A percentile compares a stretch with the other conserved stretches of the same genome.
Conservation (phyloP, 92 coral and sea anemone species). For the Porites lobata region DNA sequence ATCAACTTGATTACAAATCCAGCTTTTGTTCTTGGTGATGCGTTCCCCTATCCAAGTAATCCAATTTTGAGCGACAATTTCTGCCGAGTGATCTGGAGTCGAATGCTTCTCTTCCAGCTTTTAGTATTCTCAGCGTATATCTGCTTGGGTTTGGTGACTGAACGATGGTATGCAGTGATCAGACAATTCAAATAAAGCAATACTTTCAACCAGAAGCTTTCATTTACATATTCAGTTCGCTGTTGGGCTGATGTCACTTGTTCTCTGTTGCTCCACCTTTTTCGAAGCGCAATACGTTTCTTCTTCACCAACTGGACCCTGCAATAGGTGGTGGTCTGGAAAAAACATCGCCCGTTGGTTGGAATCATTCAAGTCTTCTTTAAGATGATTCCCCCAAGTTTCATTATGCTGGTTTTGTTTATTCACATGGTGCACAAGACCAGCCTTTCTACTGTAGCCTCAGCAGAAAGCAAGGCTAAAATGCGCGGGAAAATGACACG, state of each 20-base stretch:
- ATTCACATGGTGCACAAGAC: conserved; percentile 60
- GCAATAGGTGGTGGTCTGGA: no score
- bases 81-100: conserved; percentile 81
- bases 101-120: conserved; percentile 68
- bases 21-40: conserved; percentile 48
- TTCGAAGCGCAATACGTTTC: not conserved
- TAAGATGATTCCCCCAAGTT: conserved; percentile 50
- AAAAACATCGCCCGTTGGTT: conserved; percentile 3
- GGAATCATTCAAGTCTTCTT: conserved; percentile 64
- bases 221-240: conserved; percentile 51
- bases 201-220: conserved; percentile 45
- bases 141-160: conserved; percentile 78
- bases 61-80: conserved; percentile 51
- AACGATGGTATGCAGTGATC: conserved; percentile 90
- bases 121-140: conserved; percentile 75
- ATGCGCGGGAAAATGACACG: conserved; percentile 70
- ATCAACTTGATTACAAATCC: conserved; percentile 27
- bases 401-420: conserved; percentile 62
- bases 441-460: not conserved
- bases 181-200: conserved; percentile 77
- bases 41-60: conserved; percentile 36
- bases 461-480: conserved; percentile 35
- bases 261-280: not conserved
- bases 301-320: not conserved
- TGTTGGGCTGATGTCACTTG: conserved; percentile 72